Evolutionary conservation across 2,888 invertebrate species (phyloP), one percentile per base, ranked within the genome.

Genomic region (Choreutis nemorana): DNA sequence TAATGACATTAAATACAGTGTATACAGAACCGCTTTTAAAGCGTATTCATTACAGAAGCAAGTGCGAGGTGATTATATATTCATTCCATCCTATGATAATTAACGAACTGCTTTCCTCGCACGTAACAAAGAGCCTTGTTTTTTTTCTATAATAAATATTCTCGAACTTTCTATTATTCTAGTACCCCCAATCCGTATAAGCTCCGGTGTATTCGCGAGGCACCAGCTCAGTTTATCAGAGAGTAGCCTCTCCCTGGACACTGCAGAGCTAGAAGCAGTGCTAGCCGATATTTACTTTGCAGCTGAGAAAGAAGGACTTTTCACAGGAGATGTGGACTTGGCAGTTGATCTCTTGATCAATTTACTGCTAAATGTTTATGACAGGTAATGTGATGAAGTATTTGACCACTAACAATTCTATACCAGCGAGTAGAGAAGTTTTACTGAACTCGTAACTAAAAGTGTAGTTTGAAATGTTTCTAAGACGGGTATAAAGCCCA

Each of bases 1-100:
- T 45, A 85, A 88, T 50, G 81, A 78, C 26, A 86, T 91, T 34
- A 87, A 87, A 52, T 91, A 90, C 64, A 84, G 86, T 37, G 85
- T 86, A 2, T 91, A 92, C 52, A 81, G 90, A 40, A 84, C 89
- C 35, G 90, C 91, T 9, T 82, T 87, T 37, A 92, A 92, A 66
- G 73, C 70, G 36, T 65, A 55, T 45, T 49, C 53, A 21, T 43
- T 77, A 33, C 77, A 73, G 45, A 65, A 51, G 40, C 53, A 83
- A 41, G 71, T 91, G 18, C 81, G 81, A 57, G 85, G 91, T 91
- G 46, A 46, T 45, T 27, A 6, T 14, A 10, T 7, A 23, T 26
- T 32, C 14, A 6, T n/a, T n/a, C n/a, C n/a, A n/a, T n/a, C n/a
- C n/a, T n/a, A n/a, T n/a, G n/a, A n/a, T n/a, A n/a, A n/a, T n/a